A percentile compares a stretch with the other conserved stretches of the same genome.
Evolutionary conservation across 1,140 invertebrate species (phyloP).

Genomic region (Venturia canescens): DNA sequence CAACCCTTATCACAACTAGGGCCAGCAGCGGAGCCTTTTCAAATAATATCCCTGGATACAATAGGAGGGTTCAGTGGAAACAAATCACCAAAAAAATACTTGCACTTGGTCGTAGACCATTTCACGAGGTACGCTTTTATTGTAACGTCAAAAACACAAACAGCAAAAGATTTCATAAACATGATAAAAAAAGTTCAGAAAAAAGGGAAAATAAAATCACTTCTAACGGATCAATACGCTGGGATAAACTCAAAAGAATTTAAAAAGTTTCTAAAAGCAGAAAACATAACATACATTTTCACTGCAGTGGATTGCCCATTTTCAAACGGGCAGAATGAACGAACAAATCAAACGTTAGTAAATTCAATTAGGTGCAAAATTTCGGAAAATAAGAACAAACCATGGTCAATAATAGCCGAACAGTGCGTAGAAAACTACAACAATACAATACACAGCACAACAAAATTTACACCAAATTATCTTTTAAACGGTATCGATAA

Average conservation of each 20-base stretch:
- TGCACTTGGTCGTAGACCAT: conserved; percentile 23
- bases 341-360: conserved; percentile 17
- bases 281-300: conserved; percentile 23
- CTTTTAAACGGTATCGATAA: conserved; percentile 50
- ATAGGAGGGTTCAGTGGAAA: conserved; percentile 29
- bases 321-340: conserved; percentile 31
- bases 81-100: conserved; percentile 16
- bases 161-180: conserved; percentile 13
- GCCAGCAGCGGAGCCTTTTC: conserved; percentile 15
- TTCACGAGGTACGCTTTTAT: conserved; percentile 33
- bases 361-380: conserved; percentile 27
- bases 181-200: conserved; percentile 21
- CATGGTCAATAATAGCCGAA: conserved; percentile 34
- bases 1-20: conserved; percentile 1
- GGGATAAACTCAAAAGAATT: conserved; percentile 27
- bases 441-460: conserved; percentile 53
- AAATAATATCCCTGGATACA: conserved; percentile 26
- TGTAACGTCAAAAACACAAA: conserved; percentile 26
- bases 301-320: conserved; percentile 31
- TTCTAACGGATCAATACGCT: conserved; percentile 27
- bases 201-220: conserved; percentile 10
- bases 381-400: conserved; percentile 15
- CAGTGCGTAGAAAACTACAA: conserved; percentile 56
- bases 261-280: conserved; percentile 26
- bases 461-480: conserved; percentile 53